Evolutionary conservation across 2,797 vertebrate genomes (phyloP), one percentile per base, ranked within the genome.

Genomic region (Myotis pilosus): DNA sequence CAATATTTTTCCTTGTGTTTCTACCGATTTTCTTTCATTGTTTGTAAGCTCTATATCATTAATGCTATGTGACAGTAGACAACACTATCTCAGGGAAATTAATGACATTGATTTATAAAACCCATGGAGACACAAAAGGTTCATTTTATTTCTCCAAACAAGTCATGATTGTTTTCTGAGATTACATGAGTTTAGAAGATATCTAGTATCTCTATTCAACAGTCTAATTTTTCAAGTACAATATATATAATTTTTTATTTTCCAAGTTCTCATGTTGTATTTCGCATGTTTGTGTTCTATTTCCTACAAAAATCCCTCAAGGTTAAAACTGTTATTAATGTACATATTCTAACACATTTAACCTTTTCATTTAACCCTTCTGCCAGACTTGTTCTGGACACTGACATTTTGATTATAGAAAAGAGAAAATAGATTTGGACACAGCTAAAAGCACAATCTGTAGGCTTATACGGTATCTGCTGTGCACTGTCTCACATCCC

Each of bases 71-170:
- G 7, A 81, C 8, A 68, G 28, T 16, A 87, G 36, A 83, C 80
- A 57, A 91, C 2, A 80, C 1, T 33, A 90, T 74, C n/a, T 38
- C 69, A 82, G 15, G 75, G 38, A 87, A 91, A 91, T 83, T 87
- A 76, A 76, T 91, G 72, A 92, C 13, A 81, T 20, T 78, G 49
- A 76, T 38, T 90, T 90, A 86, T 30, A 74, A 90, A 93, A 49
- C 20, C 78, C 87, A 92, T 0, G 9, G 36, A 92, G n/a, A 91
- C 4, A 85, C 25, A 95, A 95, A 92, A 75, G 12, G 10, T 69
- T 92, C 66, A 79, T 92, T 95, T 97, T 95, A 91, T 95, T 85
- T 87, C 66, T 38, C 28, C 6, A 71, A 83, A 87, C 23, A 87
- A 76, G 55, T 86, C 44, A 85, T 7, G 1, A 84, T 44, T 89